Base-by-base conservation (phyloP, 1,140 invertebrate genomes). In the Samia ricini region DNA sequence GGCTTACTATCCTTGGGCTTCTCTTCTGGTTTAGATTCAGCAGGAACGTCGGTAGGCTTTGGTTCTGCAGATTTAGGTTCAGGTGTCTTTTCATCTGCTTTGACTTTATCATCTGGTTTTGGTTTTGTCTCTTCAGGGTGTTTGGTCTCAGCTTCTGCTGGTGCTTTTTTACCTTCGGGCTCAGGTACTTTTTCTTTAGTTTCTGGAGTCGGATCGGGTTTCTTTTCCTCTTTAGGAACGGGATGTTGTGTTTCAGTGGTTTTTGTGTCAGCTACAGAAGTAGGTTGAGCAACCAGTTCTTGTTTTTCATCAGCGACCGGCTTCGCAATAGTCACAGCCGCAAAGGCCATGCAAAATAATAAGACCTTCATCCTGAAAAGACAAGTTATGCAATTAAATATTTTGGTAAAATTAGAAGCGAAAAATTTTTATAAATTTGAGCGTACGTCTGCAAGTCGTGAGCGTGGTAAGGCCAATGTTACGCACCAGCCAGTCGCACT, bases 301-400 rank as follows among this genome's bases (percentile, higher is more conserved):
- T 77, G 74, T 57, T 85, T 85, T 36, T 89, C 80, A 56, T 89
- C 88, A 42, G 88, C 86, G 29, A 90, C 81, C 22, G 88, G 88
- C 86, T 88, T 90, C 42, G 86, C 84, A 65, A 90, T 48, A 64
- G 76, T 81, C 60, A 79, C 74, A 71, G 88, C 86, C 81, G 74
- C 84, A 68, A 89, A 83, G 76, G 88, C 88, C 77, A 89, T 72
- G 70, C 85, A 88, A 71, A 88, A 73, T 81, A 90, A 63, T 73
- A 90, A 74, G 74, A 89, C 79, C 84, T 90, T 90, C 88, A 90
- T 90, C 76, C 88, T 90, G 85, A 64, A 90, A 89, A 77, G 52
- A 80, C 23, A 74, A 64, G 60, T 61, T 55, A 15, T 4, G 26
- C 52, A 67, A 78, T 86, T 81, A 88, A n/a, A 74, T 72, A 74